A percentile compares a stretch with the other conserved stretches of the same genome.
These are phyloP conservation scores for Agrochola lota DNA, from an alignment of 2,888 invertebrate species.

Conservation along the genomic window DNA sequence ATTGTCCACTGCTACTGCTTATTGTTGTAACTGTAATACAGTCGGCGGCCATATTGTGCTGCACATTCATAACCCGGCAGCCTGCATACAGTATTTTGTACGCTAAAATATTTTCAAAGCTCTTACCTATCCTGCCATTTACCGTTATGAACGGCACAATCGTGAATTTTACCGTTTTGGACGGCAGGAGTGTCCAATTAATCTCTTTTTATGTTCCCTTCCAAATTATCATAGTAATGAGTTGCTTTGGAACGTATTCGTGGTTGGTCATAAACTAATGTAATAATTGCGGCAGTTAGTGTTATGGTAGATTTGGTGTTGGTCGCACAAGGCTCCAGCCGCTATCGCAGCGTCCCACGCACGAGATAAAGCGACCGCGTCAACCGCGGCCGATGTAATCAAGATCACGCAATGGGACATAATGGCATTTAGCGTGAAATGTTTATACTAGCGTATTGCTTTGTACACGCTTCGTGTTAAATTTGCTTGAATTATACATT, in stretches of 20 bases:
- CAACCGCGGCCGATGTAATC: slow-evolving; percentile 66
- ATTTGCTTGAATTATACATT: slow-evolving; percentile 21
- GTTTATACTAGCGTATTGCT: slow-evolving; percentile 33
- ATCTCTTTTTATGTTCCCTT: slow-evolving; percentile 66
- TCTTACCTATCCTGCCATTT: slow-evolving; percentile 54
- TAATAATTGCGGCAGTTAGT: slow-evolving; percentile 59
- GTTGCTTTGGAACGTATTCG: slow-evolving; percentile 58
- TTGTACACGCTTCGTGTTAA: slow-evolving; percentile 37
- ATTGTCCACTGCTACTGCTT: slow-evolving; percentile 70
- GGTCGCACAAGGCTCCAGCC: slow-evolving; percentile 25
- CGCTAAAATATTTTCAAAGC: slow-evolving; percentile 57
- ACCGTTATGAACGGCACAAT: slow-evolving; percentile 42
- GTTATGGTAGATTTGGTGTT: slow-evolving; percentile 40
- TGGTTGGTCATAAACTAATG: slow-evolving; percentile 63
- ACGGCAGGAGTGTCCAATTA: slow-evolving; percentile 55
- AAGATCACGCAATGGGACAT: slow-evolving; percentile 62
- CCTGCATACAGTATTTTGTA: slow-evolving; percentile 57
- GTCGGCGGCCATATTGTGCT: slow-evolving; percentile 62
- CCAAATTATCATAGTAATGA: slow-evolving; percentile 70
- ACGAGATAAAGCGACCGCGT: slow-evolving; percentile 63
- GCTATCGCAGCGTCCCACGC: slow-evolving; percentile 42
- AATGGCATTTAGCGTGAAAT: slow-evolving; percentile 64
- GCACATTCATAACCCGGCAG: slow-evolving; percentile 59
- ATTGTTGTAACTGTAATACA: slow-evolving; percentile 65
- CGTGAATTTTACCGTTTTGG: slow-evolving; percentile 49